Conservation (phyloP, 2,797 vertebrate species). For the Steatocranus sp. region DNA sequence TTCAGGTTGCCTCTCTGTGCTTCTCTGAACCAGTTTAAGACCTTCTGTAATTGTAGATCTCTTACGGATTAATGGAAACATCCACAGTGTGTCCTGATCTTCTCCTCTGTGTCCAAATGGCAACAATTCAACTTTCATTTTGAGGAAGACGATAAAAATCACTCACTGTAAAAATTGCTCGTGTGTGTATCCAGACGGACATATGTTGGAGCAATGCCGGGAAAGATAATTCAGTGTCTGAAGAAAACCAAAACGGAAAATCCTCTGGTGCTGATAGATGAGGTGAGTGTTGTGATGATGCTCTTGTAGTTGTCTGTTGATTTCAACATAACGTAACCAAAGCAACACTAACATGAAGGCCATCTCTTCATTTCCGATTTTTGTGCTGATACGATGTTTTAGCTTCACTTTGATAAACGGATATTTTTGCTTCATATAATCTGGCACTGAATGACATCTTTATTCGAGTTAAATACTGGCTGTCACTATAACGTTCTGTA, state of each 20-base stretch:
- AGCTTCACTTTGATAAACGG: background rate
- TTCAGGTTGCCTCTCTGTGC: background rate
- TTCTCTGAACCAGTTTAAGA: background rate
- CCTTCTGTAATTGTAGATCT: background rate
- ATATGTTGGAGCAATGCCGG: conserved; percentile 97
- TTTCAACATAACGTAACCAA: background rate
- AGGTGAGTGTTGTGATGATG: conserved; percentile 73
- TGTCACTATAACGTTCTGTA: background rate
- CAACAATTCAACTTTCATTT: background rate
- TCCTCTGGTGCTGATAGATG: conserved; percentile 92
- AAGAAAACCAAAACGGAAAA: conserved; percentile 99
- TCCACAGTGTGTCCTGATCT: background rate
- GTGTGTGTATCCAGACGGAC: conserved; percentile 80
- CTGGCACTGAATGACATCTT: background rate
- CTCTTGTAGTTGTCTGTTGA: background rate
- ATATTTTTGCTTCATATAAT: background rate
- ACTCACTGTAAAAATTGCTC: background rate
- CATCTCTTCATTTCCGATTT: accelerated
- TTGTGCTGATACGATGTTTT: background rate
- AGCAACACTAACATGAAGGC: background rate
- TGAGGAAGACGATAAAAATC: accelerated
- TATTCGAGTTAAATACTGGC: background rate
- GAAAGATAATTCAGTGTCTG: conserved; percentile 97
- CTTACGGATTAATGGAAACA: background rate
- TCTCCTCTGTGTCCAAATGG: background rate